phyloP scores from a whole-genome alignment of 2,888 invertebrate genomes.

The Serripes groenlandicus region DNA sequence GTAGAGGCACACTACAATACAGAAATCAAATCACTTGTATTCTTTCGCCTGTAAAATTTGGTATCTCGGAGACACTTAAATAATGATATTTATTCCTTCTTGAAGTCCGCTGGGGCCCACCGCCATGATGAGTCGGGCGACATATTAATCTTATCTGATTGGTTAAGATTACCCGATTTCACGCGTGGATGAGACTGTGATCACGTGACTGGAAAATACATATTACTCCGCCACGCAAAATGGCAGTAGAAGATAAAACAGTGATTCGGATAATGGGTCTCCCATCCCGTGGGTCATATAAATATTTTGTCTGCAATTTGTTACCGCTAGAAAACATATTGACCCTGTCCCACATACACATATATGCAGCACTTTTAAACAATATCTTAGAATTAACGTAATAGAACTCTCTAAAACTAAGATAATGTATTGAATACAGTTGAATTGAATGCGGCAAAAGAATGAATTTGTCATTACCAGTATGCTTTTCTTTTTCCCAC shows the following conservation, averaged over 20 bases:
- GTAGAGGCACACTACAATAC: too few species aligned
- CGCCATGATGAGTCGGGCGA: slow-evolving; percentile 18
- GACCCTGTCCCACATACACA: too few species aligned
- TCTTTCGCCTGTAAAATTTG: slow-evolving; percentile 32
- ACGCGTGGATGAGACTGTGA: slow-evolving; percentile 4
- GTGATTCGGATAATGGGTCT: slow-evolving; percentile 18
- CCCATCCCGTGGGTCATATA: slow-evolving; percentile 23
- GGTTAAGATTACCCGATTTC: slow-evolving; percentile 17
- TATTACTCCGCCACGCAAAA: slow-evolving; percentile 21
- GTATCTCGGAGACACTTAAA: slow-evolving; percentile 61
- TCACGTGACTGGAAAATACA: slow-evolving; percentile 28
- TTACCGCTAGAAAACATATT: neutral
- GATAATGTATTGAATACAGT: too few species aligned
- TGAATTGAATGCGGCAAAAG: too few species aligned
- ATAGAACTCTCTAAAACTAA: too few species aligned
- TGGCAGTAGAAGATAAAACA: slow-evolving; percentile 18
- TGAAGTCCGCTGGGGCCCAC: slow-evolving; percentile 9
- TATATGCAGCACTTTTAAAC: too few species aligned
- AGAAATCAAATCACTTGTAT: slow-evolving; percentile 46
- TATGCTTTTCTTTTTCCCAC: too few species aligned
- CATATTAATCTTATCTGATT: slow-evolving; percentile 30
- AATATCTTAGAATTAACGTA: too few species aligned
- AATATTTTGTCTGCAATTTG: slow-evolving; percentile 21
- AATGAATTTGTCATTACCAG: too few species aligned
- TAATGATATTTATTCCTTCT: slow-evolving; percentile 57